A percentile compares a stretch with the other conserved stretches of the same genome.
These are phyloP conservation scores for Piliocolobus tephrosceles DNA, from an alignment of 2,113 vertebrate genomes.

Conservation along the genomic window DNA sequence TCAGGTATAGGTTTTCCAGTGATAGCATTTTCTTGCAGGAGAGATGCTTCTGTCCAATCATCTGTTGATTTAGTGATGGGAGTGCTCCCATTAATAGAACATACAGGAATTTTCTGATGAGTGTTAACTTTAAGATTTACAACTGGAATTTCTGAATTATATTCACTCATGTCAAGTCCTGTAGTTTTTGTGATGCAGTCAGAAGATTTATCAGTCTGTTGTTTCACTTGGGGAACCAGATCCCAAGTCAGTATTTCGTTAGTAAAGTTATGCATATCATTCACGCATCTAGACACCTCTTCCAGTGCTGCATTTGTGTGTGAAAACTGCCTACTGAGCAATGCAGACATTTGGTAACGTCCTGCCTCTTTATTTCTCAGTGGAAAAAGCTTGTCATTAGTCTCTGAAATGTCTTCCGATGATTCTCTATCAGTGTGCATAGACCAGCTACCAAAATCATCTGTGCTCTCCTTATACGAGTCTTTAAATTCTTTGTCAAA, in stretches of 20 bases:
- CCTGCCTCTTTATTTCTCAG: constrained; percentile 68
- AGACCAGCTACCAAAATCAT: constrained; percentile 85
- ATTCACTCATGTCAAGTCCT: constrained; percentile 1
- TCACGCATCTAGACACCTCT: constrained; percentile 80
- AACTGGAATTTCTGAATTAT: constrained; percentile 65
- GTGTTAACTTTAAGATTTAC: constrained; percentile 58
- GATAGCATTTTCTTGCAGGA: background rate
- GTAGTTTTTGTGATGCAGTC: constrained; percentile 1
- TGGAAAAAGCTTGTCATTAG: constrained; percentile 65
- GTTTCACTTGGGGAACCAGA: constrained; percentile 71
- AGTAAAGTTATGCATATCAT: constrained; percentile 81
- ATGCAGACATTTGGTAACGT: constrained; percentile 58
- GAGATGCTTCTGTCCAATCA: background rate
- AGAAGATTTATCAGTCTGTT: constrained; percentile 20
- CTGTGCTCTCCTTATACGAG: constrained; percentile 73
- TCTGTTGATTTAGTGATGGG: background rate
- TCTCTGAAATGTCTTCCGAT: constrained; percentile 72
- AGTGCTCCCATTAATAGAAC: constrained; percentile 20
- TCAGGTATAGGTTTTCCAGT: background rate
- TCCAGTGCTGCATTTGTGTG: constrained; percentile 80
- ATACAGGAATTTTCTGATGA: constrained; percentile 62
- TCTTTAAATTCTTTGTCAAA: constrained; percentile 89
- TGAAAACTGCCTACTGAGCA: constrained; percentile 84
- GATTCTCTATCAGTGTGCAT: constrained; percentile 68
- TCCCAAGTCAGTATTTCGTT: constrained; percentile 80